Evolutionary conservation across 2,888 invertebrate genomes (phyloP), one percentile per base, ranked within the genome.

Genomic region (Erpobdella octoculata): DNA sequence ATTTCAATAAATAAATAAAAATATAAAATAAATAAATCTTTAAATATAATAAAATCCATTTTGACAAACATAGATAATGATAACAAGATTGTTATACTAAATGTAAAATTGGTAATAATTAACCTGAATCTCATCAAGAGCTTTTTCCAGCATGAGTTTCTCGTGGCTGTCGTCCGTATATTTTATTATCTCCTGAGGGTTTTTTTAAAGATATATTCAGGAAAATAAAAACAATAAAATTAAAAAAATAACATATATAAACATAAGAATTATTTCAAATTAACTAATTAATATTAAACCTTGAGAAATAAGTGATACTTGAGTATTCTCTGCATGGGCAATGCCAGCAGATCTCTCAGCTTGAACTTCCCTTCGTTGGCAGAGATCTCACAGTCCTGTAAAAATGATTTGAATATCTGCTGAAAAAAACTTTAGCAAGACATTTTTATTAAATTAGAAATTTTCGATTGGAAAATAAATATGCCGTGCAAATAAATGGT

Each of bases 241-340:
- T n/a, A n/a, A n/a, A n/a, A n/a, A n/a, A n/a, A n/a, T n/a, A n/a
- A n/a, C n/a, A n/a, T n/a, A n/a, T n/a, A n/a, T n/a, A n/a, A n/a
- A n/a, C n/a, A n/a, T n/a, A n/a, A n/a, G n/a, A n/a, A n/a, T n/a
- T n/a, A 15, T 15, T 15, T 46, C 18, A 15, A 46, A 46, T 46
- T 46, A 46, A 15, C 33, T 62, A 31, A 59, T 9, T 33, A 36
- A 2, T 62, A 8, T 2, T 5, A n/a, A 76, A 82, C 95, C 82
- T 93, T 91, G 72, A 97, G 85, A 67, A 98, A 85, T 71, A 98
- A 86, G 83, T 96, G 96, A 85, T 98, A 98, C 82, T 97, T 98
- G 76, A 98, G 88, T 77, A 98, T 91, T 81, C 98, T 87, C 85
- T 98, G 98, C 93, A 98, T 95, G 59, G 98, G 98, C 75, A 98